Conservation (phyloP, 1,140 invertebrate species). For the Hirudo medicinalis region DNA sequence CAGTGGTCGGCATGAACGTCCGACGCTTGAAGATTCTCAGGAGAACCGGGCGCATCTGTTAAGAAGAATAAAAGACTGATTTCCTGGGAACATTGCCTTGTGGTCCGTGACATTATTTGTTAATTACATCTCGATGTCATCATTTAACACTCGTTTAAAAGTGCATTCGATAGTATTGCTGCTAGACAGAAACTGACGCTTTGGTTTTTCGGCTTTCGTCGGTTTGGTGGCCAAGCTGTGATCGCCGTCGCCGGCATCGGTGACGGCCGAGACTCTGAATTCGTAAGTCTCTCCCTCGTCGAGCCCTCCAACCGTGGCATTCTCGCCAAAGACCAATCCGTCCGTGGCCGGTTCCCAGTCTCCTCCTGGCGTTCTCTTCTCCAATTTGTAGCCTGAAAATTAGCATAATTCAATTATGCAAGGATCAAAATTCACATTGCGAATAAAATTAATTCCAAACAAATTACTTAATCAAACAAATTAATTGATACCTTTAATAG, state of each 20-base stretch:
- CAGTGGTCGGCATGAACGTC: conserved; percentile 60
- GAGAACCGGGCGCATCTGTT: conserved; percentile 18
- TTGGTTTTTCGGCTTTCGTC: conserved; percentile 37
- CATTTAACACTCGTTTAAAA: background rate
- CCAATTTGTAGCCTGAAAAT: conserved; percentile 79
- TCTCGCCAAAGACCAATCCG: conserved; percentile 28
- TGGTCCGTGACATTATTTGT: background rate
- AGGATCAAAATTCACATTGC: background rate
- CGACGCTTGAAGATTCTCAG: conserved; percentile 45
- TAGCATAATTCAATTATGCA: conserved; percentile 24
- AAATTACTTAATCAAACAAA: no score
- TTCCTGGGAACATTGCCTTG: background rate
- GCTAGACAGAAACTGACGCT: conserved; percentile 27
- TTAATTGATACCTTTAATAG: conserved; percentile 66
- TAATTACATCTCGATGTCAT: background rate
- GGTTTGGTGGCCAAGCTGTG: conserved; percentile 31
- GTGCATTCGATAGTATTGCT: no score
- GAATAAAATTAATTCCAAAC: no score
- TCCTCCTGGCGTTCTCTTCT: conserved; percentile 82
- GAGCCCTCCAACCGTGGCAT: conserved; percentile 59
- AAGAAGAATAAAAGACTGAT: background rate
- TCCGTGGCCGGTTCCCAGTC: conserved; percentile 58
- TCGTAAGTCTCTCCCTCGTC: conserved; percentile 81
- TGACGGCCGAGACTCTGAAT: conserved; percentile 74
- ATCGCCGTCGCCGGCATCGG: conserved; percentile 60